A percentile compares a stretch with the other conserved stretches of the same genome.
These are phyloP conservation scores for Nomada goodeniana DNA, from an alignment of 2,888 invertebrate genomes.

Conservation along the genomic window DNA sequence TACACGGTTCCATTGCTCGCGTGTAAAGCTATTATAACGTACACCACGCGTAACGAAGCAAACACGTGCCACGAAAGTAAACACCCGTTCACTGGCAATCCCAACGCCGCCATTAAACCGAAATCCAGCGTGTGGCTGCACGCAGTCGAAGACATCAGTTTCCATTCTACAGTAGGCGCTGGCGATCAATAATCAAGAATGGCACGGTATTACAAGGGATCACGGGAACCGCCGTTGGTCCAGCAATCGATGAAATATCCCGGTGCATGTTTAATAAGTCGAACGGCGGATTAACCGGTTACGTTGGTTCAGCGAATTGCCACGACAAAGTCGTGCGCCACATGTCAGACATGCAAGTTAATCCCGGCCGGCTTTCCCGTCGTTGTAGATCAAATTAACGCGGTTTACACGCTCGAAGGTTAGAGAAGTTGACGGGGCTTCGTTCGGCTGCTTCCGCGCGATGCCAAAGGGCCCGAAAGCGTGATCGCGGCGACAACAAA, in stretches of 20 bases:
- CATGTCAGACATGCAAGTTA: slow-evolving; percentile 30
- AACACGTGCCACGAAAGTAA: no score
- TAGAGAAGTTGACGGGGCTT: slow-evolving; percentile 17
- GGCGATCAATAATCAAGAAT: slow-evolving; percentile 29
- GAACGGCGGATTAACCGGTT: slow-evolving; percentile 20
- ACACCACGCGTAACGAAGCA: neutral
- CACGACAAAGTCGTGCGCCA: slow-evolving; percentile 15
- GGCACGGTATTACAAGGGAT: slow-evolving; percentile 19
- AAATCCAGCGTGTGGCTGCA: neutral
- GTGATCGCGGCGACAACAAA: neutral
- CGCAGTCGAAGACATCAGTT: slow-evolving; percentile 7
- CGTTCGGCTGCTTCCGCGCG: neutral
- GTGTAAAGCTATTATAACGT: neutral
- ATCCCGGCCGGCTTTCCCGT: slow-evolving; percentile 22
- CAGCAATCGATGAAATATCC: slow-evolving; percentile 27
- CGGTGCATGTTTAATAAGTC: slow-evolving; percentile 18
- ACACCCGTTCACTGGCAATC: neutral
- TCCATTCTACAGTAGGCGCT: slow-evolving; percentile 9
- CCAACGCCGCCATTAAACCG: neutral
- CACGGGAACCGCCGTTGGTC: neutral
- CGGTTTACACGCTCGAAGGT: slow-evolving; percentile 26
- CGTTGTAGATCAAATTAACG: slow-evolving; percentile 43
- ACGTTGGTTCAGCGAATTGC: slow-evolving; percentile 12
- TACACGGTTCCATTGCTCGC: neutral
- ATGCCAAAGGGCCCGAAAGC: slow-evolving; percentile 12